These are phyloP conservation scores for Eira barbara DNA, from an alignment of 2,113 vertebrate species.

Conservation along the genomic window DNA sequence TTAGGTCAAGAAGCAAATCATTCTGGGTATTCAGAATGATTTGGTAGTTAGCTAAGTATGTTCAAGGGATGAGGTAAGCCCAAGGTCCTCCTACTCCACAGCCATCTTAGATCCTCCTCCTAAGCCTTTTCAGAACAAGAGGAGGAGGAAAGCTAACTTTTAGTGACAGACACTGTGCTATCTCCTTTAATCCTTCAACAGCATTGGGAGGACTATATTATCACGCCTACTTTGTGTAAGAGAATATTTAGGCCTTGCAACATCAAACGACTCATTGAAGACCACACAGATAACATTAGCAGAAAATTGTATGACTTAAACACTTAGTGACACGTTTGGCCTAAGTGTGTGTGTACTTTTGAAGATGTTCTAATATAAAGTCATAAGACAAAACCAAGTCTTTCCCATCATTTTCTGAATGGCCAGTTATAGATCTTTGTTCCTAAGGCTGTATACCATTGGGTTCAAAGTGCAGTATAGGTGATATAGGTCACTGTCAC, in stretches of 20 bases:
- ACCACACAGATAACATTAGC: neutral
- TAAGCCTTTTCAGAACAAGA: no score
- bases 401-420: slow-evolving; percentile 28
- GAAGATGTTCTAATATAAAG: neutral
- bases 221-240: neutral
- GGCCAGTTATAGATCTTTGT: slow-evolving; percentile 58
- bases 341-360: neutral
- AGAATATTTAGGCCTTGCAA: neutral
- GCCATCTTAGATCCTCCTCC: no score
- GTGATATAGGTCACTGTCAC: slow-evolving; percentile 62
- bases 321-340: neutral
- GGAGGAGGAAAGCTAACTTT: neutral
- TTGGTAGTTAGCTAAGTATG: no score
- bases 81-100: no score
- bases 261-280: neutral
- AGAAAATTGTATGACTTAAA: neutral
- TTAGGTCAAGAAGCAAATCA: no score
- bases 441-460: slow-evolving; percentile 67
- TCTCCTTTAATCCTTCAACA: neutral
- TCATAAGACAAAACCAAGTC: neutral
- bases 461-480: slow-evolving; percentile 68
- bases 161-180: neutral
- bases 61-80: no score
- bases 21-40: no score
- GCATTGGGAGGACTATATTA: neutral